Percentiles rank a stretch among this genome's conserved stretches.
phyloP scores from a whole-genome alignment of 2,797 vertebrate species.

The Poeciliopsis presidionis region DNA sequence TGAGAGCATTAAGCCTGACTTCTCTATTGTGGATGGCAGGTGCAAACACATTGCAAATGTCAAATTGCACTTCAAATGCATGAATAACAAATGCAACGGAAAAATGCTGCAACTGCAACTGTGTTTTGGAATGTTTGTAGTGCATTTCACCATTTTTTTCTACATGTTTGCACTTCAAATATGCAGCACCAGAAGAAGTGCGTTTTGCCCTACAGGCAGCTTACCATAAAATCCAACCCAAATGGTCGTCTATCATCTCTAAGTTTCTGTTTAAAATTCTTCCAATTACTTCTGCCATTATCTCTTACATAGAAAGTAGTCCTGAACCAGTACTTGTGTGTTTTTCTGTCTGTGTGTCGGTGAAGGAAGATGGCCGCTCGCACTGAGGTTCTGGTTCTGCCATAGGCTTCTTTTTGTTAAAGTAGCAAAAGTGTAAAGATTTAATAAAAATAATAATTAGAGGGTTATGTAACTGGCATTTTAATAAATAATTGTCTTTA shows the following conservation, averaged over 20 bases:
- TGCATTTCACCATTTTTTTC: not conserved
- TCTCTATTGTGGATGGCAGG: not conserved
- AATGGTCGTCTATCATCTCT: not conserved
- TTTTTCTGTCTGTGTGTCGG: not conserved
- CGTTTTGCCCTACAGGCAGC: too few species aligned
- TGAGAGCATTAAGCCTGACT: not conserved
- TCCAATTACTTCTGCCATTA: not conserved
- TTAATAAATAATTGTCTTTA: not conserved
- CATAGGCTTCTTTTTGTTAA: not conserved
- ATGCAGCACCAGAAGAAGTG: too few species aligned
- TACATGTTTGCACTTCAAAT: too few species aligned
- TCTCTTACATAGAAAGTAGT: not conserved
- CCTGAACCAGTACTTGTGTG: not conserved
- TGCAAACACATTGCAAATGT: too few species aligned
- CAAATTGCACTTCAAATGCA: too few species aligned
- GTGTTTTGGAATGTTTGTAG: not conserved
- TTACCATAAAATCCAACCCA: not conserved
- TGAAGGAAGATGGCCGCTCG: not conserved
- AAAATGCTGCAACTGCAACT: too few species aligned
- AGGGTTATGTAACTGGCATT: not conserved
- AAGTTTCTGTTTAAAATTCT: not conserved
- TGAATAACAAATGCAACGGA: too few species aligned
- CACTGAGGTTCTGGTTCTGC: not conserved
- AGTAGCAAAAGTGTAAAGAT: not conserved
- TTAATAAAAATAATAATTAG: not conserved